Conservation (phyloP, 1,140 invertebrate species). For the Cataglyphis hispanica region DNA sequence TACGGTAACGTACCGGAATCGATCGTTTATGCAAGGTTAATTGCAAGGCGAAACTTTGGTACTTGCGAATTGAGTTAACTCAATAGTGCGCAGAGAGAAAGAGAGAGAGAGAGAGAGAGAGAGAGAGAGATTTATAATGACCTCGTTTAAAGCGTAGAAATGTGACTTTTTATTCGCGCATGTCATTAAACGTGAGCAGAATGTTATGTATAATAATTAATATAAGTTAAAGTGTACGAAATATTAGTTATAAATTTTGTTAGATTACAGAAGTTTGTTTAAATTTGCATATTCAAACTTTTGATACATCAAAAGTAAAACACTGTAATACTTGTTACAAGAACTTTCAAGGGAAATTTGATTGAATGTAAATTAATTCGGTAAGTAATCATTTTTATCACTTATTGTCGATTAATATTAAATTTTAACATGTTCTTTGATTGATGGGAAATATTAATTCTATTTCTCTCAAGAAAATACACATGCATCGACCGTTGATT, state of each 20-base stretch:
- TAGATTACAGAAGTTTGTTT: background rate
- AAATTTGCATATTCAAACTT: background rate
- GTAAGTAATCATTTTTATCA: background rate
- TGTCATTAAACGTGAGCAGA: background rate
- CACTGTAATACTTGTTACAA: background rate
- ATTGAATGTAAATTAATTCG: background rate
- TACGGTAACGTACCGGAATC: constrained; percentile 36
- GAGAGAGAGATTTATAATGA: constrained; percentile 18
- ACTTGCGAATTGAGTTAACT: constrained; percentile 33
- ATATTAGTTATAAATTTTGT: background rate
- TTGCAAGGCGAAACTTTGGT: constrained; percentile 47
- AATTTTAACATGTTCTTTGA: background rate
- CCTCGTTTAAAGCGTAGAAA: background rate
- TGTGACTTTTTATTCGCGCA: constrained; percentile 10
- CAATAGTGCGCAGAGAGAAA: background rate
- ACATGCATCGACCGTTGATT: background rate
- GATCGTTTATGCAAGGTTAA: constrained; percentile 37
- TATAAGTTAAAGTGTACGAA: background rate
- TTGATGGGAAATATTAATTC: background rate
- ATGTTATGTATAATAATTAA: background rate
- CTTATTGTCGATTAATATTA: constrained; percentile 3
- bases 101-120: too few species aligned
- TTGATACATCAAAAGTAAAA: background rate
- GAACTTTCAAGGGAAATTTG: background rate
- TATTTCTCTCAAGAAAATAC: too few species aligned